Conservation (phyloP, 2,113 vertebrate genomes). For the Dromas ardeola region DNA sequence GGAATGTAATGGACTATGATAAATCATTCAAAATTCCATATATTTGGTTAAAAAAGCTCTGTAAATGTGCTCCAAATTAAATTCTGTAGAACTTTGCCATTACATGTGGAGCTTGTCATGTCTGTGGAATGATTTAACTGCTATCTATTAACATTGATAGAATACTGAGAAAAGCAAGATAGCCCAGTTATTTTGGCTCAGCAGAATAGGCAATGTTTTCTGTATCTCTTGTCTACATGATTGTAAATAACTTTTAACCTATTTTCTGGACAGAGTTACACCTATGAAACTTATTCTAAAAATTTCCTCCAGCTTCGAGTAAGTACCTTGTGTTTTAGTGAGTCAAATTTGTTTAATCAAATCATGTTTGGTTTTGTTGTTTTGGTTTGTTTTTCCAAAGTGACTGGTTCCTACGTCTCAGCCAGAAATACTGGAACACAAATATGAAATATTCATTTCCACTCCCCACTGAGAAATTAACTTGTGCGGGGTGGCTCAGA, state of each 20-base stretch:
- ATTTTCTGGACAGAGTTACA: background rate
- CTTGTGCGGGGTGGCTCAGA: background rate
- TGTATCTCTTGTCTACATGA: background rate
- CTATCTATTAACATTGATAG: background rate
- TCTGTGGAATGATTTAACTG: background rate
- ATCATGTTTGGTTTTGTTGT: background rate
- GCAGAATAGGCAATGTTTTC: background rate
- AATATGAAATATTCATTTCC: background rate
- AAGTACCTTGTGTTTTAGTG: background rate
- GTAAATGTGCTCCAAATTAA: background rate
- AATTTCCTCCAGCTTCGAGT: background rate
- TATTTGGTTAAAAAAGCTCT: background rate
- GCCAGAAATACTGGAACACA: background rate
- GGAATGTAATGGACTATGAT: background rate
- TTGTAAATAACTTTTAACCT: background rate
- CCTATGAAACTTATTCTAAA: background rate
- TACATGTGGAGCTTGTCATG: background rate
- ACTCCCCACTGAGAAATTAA: background rate
- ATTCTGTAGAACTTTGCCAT: background rate
- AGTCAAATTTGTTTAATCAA: conserved; percentile 9
- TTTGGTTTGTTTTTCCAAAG: background rate
- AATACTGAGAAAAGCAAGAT: background rate
- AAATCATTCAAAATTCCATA: background rate
- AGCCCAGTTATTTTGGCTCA: background rate
- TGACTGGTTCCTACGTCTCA: background rate